A percentile compares a stretch with the other conserved stretches of the same genome.
Evolutionary conservation across 2,113 vertebrate genomes (phyloP).

Genomic region (Brachyistius frenatus): DNA sequence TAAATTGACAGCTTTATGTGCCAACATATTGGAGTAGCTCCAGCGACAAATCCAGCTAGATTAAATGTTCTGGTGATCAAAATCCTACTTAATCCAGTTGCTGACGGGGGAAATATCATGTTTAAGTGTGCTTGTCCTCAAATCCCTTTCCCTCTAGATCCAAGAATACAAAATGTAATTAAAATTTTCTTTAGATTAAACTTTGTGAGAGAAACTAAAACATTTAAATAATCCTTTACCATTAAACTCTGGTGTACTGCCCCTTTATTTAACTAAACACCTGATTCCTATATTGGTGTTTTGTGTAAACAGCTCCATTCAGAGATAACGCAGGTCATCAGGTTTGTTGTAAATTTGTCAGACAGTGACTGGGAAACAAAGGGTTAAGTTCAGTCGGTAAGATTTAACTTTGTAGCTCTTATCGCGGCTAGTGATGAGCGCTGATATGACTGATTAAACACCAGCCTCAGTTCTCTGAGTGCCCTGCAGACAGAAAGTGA

Average conservation of each 20-base stretch:
- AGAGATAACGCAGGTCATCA: slow-evolving; percentile 4
- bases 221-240: no score
- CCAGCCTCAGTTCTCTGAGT: not conserved
- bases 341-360: slow-evolving; percentile 10
- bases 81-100: no score
- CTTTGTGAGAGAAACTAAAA: no score
- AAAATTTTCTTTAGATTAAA: no score
- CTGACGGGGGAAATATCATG: no score
- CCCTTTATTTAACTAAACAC: not conserved
- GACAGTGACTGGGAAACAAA: not conserved
- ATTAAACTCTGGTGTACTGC: no score
- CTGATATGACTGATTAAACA: slow-evolving; percentile 27
- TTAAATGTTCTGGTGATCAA: not conserved
- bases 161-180: no score
- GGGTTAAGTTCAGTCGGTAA: slow-evolving; percentile 15
- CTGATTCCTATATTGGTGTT: slow-evolving; percentile 8
- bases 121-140: not conserved
- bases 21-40: not conserved
- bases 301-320: slow-evolving; percentile 38
- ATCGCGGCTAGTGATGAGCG: slow-evolving; percentile 39
- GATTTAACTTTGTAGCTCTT: slow-evolving; percentile 30
- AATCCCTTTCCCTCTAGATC: not conserved
- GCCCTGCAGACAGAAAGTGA: slow-evolving; percentile 36
- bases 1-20: not conserved
- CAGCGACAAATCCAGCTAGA: not conserved